Evolutionary conservation across 2,888 invertebrate species (phyloP).

Genomic region (Hanleya hanleyi): DNA sequence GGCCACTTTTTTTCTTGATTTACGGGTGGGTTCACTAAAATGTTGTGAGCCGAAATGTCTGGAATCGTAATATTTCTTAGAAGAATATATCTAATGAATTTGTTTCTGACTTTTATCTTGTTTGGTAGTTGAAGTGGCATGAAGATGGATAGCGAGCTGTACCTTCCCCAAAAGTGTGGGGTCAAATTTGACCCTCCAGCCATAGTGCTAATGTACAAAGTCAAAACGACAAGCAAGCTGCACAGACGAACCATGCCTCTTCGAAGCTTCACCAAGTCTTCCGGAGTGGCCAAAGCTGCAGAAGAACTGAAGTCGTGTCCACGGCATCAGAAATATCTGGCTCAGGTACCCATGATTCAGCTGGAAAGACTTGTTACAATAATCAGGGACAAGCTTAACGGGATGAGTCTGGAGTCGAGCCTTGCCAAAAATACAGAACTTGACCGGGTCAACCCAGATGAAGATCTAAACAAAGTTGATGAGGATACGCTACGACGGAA

Average conservation of each 20-base stretch:
- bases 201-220: constrained; percentile 68
- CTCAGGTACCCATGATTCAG: constrained; percentile 69
- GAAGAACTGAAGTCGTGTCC: constrained; percentile 68
- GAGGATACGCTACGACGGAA: constrained; percentile 72
- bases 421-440: constrained; percentile 68
- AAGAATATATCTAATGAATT: too few relatives aligned
- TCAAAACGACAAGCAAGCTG: constrained; percentile 57
- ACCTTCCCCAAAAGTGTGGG: constrained; percentile 53
- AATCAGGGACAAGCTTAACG: constrained; percentile 74
- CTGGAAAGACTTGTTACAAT: constrained; percentile 74
- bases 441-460: constrained; percentile 72
- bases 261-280: constrained; percentile 72
- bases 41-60: too few relatives aligned
- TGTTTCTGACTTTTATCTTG: too few relatives aligned
- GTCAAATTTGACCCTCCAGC: constrained; percentile 72
- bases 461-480: constrained; percentile 75
- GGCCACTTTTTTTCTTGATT: too few relatives aligned
- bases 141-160: background rate
- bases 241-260: constrained; percentile 75
- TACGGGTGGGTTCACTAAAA: too few relatives aligned
- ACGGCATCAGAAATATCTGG: constrained; percentile 71
- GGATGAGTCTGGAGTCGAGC: constrained; percentile 71
- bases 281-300: constrained; percentile 67
- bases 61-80: too few relatives aligned
- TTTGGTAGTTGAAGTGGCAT: too few relatives aligned